Percentiles rank a stretch among this genome's conserved stretches.
Evolutionary conservation across 2,888 invertebrate genomes (phyloP).

Genomic region (Acleris holmiana): DNA sequence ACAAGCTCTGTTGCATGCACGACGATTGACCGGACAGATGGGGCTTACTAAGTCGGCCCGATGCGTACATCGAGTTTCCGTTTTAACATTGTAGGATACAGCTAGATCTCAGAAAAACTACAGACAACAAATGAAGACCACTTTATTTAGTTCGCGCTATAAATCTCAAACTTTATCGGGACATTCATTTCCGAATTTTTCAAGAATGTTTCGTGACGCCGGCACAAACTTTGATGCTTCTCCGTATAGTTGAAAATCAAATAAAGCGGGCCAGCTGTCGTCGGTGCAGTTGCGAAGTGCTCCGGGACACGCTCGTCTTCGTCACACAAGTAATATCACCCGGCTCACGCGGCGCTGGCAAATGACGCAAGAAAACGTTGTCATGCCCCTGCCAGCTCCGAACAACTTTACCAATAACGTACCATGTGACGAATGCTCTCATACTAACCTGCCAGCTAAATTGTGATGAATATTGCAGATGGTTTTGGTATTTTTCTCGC

Average conservation of each 20-base stretch:
- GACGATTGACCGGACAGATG: slow-evolving; percentile 19
- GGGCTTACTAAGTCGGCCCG: slow-evolving; percentile 18
- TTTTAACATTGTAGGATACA: too few relatives aligned
- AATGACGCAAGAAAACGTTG: slow-evolving; percentile 51
- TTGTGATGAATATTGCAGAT: not conserved
- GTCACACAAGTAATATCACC: slow-evolving; percentile 64
- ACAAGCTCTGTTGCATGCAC: slow-evolving; percentile 35
- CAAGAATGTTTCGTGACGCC: slow-evolving; percentile 52
- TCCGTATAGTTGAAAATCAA: slow-evolving; percentile 71
- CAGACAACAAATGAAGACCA: slow-evolving; percentile 42
- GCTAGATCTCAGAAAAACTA: not conserved
- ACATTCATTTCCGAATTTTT: slow-evolving; percentile 49
- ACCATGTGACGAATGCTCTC: slow-evolving; percentile 12
- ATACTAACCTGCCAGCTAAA: slow-evolving; percentile 1
- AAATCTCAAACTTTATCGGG: slow-evolving; percentile 55
- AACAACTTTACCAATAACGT: slow-evolving; percentile 24
- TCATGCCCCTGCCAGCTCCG: slow-evolving; percentile 38
- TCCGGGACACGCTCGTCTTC: slow-evolving; percentile 63
- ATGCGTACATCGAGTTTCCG: not conserved
- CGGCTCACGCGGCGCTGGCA: slow-evolving; percentile 52
- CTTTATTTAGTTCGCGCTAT: slow-evolving; percentile 24
- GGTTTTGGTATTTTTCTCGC: not conserved
- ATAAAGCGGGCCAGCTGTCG: slow-evolving; percentile 74
- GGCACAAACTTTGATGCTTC: slow-evolving; percentile 63
- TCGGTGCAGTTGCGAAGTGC: slow-evolving; percentile 65